Evolutionary conservation across 2,888 invertebrate species (phyloP).

Genomic region (Portevinia maculata): DNA sequence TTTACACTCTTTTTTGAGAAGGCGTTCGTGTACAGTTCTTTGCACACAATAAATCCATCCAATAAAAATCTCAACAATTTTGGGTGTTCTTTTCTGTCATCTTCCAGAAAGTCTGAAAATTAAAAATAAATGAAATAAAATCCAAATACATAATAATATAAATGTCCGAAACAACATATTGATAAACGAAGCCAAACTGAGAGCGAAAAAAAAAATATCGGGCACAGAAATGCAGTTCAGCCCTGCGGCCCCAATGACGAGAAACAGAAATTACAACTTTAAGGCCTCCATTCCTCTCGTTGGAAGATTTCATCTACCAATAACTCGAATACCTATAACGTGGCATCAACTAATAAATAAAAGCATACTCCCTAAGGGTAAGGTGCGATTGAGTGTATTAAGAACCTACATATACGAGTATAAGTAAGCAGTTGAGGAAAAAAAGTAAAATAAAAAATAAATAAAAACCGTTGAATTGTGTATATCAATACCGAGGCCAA

Average conservation of each 20-base stretch:
- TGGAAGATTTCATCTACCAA: slow-evolving; percentile 61
- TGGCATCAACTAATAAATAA: slow-evolving; percentile 68
- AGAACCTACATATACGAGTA: slow-evolving; percentile 22
- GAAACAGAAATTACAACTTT: slow-evolving; percentile 70
- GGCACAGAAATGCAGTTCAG: slow-evolving; percentile 70
- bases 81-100: slow-evolving; percentile 31
- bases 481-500: slow-evolving; percentile 46
- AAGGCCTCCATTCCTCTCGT: slow-evolving; percentile 48
- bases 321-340: slow-evolving; percentile 52
- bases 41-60: slow-evolving; percentile 15
- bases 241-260: slow-evolving; percentile 47
- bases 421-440: slow-evolving; percentile 2
- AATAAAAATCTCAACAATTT: slow-evolving; percentile 10
- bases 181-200: slow-evolving; percentile 9
- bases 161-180: slow-evolving; percentile 26
- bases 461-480: slow-evolving; percentile 41
- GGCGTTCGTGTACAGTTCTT: slow-evolving; percentile 17
- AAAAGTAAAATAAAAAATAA: not conserved
- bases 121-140: slow-evolving; percentile 36
- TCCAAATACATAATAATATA: slow-evolving; percentile 12
- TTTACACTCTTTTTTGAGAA: slow-evolving; percentile 61
- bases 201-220: slow-evolving; percentile 16
- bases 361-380: slow-evolving; percentile 60
- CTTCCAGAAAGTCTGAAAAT: slow-evolving; percentile 45
- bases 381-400: slow-evolving; percentile 25